Evolutionary conservation across 2,888 invertebrate species (phyloP).

Genomic region (Philaethria dido): DNA sequence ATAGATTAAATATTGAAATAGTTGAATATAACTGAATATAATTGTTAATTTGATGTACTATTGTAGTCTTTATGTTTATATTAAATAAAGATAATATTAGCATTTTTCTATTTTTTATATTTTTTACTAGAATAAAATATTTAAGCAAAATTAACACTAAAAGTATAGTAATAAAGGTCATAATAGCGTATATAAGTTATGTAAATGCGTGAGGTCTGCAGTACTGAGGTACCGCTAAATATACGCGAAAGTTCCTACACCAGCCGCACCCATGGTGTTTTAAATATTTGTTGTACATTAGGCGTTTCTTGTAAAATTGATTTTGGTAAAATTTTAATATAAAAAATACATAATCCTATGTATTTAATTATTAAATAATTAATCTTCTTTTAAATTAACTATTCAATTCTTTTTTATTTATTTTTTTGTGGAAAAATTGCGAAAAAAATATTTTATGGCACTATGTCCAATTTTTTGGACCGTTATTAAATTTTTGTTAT

Average conservation of each 20-base stretch:
- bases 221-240: slow-evolving; percentile 42
- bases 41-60: not conserved
- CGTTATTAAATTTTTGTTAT: too few relatives aligned
- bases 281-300: slow-evolving; percentile 41
- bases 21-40: not conserved
- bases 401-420: too few relatives aligned
- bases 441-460: too few relatives aligned
- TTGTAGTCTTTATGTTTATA: not conserved
- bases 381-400: too few relatives aligned
- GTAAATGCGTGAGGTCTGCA: slow-evolving; percentile 30
- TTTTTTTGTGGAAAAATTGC: too few relatives aligned
- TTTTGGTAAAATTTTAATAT: too few relatives aligned
- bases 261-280: slow-evolving; percentile 48
- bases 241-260: slow-evolving; percentile 51
- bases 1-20: not conserved
- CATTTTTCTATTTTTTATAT: not conserved
- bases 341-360: too few relatives aligned
- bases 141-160: slow-evolving; percentile 9
- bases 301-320: slow-evolving; percentile 26
- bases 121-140: not conserved
- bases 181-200: slow-evolving; percentile 23
- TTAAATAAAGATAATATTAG: not conserved
- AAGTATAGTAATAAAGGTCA: not conserved
- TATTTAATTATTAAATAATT: too few relatives aligned
- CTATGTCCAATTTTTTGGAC: too few relatives aligned